phyloP scores from a whole-genome alignment of 2,797 vertebrate genomes.

The Crenichthys baileyi region DNA sequence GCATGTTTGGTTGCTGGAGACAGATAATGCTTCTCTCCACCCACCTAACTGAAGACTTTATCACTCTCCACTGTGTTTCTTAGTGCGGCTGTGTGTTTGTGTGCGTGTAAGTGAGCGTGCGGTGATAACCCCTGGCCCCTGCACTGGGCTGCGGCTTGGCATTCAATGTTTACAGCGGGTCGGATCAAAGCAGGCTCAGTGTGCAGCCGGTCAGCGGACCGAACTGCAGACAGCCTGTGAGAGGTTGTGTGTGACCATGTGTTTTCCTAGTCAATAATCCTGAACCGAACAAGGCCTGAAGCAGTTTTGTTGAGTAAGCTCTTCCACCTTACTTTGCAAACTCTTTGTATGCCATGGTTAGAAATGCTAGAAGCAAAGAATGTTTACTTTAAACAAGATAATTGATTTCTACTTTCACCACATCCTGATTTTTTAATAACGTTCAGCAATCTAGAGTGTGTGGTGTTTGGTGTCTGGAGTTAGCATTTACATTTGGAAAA shows the following conservation, averaged over 20 bases:
- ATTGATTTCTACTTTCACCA: background rate
- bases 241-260: slow-evolving; percentile 42
- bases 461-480: background rate
- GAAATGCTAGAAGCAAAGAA: background rate
- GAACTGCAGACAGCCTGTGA: slow-evolving; percentile 66
- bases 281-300: slow-evolving; percentile 75
- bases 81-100: slow-evolving; percentile 23
- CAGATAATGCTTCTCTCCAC: slow-evolving; percentile 85
- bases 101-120: slow-evolving; percentile 40
- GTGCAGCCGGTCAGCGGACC: slow-evolving; percentile 80
- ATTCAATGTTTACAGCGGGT: slow-evolving; percentile 64
- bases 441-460: background rate
- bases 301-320: slow-evolving; percentile 60
- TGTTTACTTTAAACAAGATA: background rate
- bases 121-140: slow-evolving; percentile 77
- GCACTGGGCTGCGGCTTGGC: slow-evolving; percentile 48
- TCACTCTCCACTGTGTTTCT: slow-evolving; percentile 80
- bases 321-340: slow-evolving; percentile 19
- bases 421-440: background rate
- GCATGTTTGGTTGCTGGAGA: slow-evolving; percentile 77
- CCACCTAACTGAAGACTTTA: slow-evolving; percentile 80
- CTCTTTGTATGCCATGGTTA: slow-evolving; percentile 24
- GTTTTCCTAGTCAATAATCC: slow-evolving; percentile 67
- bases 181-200: slow-evolving; percentile 85
- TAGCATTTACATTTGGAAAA: background rate